Percentiles rank a stretch among this genome's conserved stretches.
Evolutionary conservation across 2,113 vertebrate genomes (phyloP).

Genomic region (Pachypanchax playfairii): DNA sequence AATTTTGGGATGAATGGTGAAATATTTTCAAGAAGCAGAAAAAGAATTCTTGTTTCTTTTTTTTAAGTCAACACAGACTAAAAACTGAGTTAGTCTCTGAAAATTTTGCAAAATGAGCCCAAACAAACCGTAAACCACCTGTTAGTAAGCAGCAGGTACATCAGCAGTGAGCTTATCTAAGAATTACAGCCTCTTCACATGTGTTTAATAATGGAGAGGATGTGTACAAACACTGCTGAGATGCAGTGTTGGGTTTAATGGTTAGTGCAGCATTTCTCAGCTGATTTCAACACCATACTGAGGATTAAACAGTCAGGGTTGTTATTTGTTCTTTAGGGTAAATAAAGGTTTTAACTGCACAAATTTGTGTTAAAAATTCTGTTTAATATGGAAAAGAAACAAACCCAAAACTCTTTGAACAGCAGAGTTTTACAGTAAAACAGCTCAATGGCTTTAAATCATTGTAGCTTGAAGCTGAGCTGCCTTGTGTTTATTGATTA

Average conservation of each 20-base stretch:
- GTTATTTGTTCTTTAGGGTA: neutral
- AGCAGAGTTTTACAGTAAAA: slow-evolving; percentile 10
- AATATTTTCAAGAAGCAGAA: too few relatives aligned
- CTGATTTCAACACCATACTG: neutral
- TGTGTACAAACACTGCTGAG: neutral
- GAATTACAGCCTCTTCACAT: neutral
- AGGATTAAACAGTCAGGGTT: neutral
- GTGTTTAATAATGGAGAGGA: slow-evolving; percentile 1
- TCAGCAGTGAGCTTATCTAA: neutral
- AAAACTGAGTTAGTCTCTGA: slow-evolving; percentile 5
- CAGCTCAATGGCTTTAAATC: slow-evolving; percentile 4
- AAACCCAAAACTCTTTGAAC: neutral
- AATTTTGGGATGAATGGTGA: too few relatives aligned
- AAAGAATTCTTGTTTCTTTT: too few relatives aligned
- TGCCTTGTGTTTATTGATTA: slow-evolving; percentile 12
- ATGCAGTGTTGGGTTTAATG: neutral
- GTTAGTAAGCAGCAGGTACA: neutral
- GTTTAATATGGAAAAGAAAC: slow-evolving; percentile 1
- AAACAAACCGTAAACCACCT: too few relatives aligned
- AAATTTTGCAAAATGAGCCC: too few relatives aligned
- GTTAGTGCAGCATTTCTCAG: slow-evolving; percentile 1
- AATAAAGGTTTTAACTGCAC: neutral
- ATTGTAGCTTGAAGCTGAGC: slow-evolving; percentile 1
- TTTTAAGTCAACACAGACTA: too few relatives aligned
- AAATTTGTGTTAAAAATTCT: neutral